Base-by-base conservation (phyloP, 2,797 vertebrate species). In the Danio albolineatus region DNA sequence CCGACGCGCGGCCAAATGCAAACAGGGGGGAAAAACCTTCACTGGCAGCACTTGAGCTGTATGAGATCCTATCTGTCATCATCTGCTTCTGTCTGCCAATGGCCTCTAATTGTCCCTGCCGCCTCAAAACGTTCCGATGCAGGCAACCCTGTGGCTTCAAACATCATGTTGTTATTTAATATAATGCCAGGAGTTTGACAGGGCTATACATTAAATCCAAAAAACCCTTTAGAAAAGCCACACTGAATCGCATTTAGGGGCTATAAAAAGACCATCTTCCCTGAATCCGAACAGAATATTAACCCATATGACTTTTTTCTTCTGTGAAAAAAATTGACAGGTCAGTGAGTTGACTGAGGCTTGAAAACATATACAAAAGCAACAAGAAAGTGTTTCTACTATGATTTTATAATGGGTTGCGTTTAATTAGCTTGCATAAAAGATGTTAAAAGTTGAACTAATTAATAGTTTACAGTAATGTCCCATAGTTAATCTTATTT, bases 131-230 rank as follows among this genome's bases (percentile, higher is more conserved):
- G 64, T 82, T 84, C 79, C 56, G 75, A 81, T 85, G 83, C 76
- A 79, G 78, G 76, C 56, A 66, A 61, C 14, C 70, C 74, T 83
- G 83, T 61, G 79, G 81, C 83, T 82, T 85, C 84, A 83, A 89
- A 83, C 80, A 85, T 82, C 21, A 62, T 51, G 64, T 28, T 28
- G 28, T 87, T 84, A 86, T 89, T 82, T 87, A 82, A 88, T 88
- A 83, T 81, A 82, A 81, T 54, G 64, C 80, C 73, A 83, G 39
- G 72, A 82, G 64, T 74, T 71, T 49, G 65, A 56, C 72, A 57
- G 46, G 61, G 59, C 78, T 86, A 86, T 82, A 87, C 87, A 66
- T 85, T 44, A 85, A 41, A 76, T 83, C 5, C 49, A 49, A 74
- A 69, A 21, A 71, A 80, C 75, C 78, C 69, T 86, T 85, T 66